Conservation (phyloP, 2,888 invertebrate species). For the Girardia tigrina region DNA sequence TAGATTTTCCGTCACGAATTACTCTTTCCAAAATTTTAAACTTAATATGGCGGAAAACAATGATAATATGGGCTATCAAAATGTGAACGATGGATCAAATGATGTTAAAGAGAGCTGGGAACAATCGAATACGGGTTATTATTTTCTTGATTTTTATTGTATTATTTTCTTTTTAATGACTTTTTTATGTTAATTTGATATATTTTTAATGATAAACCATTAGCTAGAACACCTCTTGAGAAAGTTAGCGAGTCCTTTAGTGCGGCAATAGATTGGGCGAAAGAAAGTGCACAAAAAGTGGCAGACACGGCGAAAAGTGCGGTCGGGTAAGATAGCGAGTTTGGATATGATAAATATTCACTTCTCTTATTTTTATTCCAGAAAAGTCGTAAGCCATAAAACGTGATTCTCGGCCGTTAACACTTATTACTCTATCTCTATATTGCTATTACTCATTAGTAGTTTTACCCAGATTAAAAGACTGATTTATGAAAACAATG, state of each 20-base stretch:
- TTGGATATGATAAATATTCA: neutral
- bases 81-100: neutral
- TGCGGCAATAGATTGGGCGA: neutral
- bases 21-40: neutral
- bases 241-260: neutral
- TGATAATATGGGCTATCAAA: neutral
- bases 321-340: neutral
- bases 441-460: neutral
- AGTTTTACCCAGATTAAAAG: too few relatives aligned
- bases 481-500: neutral
- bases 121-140: neutral
- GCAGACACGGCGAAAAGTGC: slow-evolving; percentile 19
- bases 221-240: slow-evolving; percentile 2
- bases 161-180: neutral
- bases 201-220: neutral
- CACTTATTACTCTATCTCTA: neutral
- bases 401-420: neutral
- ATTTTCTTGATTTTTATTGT: neutral
- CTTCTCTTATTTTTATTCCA: neutral
- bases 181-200: neutral
- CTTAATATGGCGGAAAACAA: slow-evolving; percentile 19
- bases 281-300: slow-evolving; percentile 12
- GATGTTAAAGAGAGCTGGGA: slow-evolving; percentile 11
- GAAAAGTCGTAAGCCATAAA: slow-evolving; percentile 23
- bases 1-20: slow-evolving; percentile 19